These are phyloP conservation scores for Aricia agestis DNA, from an alignment of 1,140 invertebrate species.

Conservation along the genomic window DNA sequence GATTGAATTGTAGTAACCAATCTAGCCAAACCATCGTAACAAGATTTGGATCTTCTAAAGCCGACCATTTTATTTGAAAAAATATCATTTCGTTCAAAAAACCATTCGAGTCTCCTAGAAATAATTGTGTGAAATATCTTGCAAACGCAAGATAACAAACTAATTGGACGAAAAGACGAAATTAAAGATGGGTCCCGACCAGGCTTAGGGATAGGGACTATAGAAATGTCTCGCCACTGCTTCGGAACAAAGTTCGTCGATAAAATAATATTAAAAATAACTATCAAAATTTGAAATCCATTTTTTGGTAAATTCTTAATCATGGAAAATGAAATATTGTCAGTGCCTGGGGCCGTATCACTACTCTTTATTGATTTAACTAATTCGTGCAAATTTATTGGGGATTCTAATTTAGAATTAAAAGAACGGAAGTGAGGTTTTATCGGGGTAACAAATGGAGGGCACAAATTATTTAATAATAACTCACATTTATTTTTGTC, in stretches of 20 bases:
- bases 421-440: constrained; percentile 19
- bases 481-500: constrained; percentile 9
- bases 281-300: neutral
- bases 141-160: neutral
- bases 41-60: constrained; percentile 19
- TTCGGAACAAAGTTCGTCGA: neutral
- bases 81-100: neutral
- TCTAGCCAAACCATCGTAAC: constrained; percentile 21
- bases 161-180: neutral
- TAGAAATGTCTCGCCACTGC: neutral
- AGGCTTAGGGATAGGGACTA: neutral
- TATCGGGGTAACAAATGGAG: constrained; percentile 28
- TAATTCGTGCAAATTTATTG: constrained; percentile 25
- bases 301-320: constrained; percentile 18
- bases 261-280: neutral
- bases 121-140: neutral
- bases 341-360: constrained; percentile 28
- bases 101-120: neutral
- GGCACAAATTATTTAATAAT: constrained; percentile 27
- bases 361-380: constrained; percentile 25
- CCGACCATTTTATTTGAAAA: constrained; percentile 17
- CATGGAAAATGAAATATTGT: constrained; percentile 33
- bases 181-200: neutral
- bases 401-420: constrained; percentile 23
- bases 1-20: constrained; percentile 22